Percentiles rank a stretch among this genome's conserved stretches.
Conservation (phyloP, 2,113 vertebrate species). For the Sula dactylatra region DNA sequence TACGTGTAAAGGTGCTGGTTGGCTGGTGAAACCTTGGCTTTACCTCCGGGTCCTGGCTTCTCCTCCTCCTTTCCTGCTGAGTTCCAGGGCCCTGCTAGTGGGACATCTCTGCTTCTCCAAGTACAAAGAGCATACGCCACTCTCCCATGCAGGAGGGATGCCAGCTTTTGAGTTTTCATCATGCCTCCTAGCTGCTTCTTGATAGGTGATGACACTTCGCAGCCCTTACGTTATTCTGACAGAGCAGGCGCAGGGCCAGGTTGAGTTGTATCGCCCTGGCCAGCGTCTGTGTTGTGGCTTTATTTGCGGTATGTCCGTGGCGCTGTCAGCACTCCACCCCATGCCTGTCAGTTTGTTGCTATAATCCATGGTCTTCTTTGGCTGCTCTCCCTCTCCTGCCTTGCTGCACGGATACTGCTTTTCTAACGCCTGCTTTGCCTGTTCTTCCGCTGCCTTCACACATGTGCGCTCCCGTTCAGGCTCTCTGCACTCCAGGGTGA, state of each 20-base stretch:
- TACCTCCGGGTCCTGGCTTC: not conserved
- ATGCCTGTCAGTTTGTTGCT: not conserved
- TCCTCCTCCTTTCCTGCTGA: not conserved
- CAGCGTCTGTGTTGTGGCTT: not conserved
- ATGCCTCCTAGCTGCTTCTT: not conserved
- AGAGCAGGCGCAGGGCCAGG: not conserved
- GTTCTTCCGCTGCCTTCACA: accelerated
- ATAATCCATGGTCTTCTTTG: not conserved
- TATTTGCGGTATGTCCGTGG: not conserved
- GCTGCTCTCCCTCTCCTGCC: not conserved
- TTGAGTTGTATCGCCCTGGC: not conserved
- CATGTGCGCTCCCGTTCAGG: accelerated
- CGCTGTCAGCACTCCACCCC: accelerated
- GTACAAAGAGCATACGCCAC: accelerated
- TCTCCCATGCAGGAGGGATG: not conserved
- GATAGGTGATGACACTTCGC: not conserved
- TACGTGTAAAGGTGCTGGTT: not conserved
- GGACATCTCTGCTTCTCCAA: not conserved
- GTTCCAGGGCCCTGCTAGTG: not conserved
- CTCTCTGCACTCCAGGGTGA: not conserved
- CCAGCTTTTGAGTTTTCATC: not conserved
- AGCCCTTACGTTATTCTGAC: not conserved
- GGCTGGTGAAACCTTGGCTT: not conserved
- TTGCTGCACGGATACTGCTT: not conserved
- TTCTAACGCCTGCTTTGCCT: not conserved